Conservation (phyloP, 1,140 invertebrate genomes). For the Euborellia annulipes region DNA sequence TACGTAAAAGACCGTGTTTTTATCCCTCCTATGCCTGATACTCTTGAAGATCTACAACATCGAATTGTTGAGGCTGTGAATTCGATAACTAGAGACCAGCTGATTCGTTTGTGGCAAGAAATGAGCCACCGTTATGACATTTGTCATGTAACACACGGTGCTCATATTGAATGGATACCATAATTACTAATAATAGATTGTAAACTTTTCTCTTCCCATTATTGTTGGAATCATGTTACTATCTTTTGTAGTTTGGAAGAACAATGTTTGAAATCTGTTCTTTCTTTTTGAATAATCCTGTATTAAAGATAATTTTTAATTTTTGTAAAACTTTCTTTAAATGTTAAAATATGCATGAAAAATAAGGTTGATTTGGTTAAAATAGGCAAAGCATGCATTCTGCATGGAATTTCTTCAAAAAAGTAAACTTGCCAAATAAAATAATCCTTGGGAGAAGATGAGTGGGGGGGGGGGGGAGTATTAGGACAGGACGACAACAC, state of each 20-base stretch:
- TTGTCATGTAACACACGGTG: constrained; percentile 1
- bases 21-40: constrained; percentile 2
- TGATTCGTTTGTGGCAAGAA: constrained; percentile 5
- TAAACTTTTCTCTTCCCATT: no score
- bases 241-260: neutral
- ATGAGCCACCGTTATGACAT: neutral
- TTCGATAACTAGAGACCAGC: neutral
- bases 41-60: constrained; percentile 2
- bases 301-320: no score
- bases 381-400: no score
- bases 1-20: constrained; percentile 16
- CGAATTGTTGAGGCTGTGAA: constrained; percentile 3
- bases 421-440: no score
- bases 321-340: no score
- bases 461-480: no score
- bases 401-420: no score
- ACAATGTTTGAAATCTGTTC: constrained; percentile 1
- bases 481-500: no score
- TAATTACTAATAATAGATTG: neutral
- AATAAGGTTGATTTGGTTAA: no score
- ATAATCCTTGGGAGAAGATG: no score
- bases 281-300: neutral
- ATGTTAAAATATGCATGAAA: no score
- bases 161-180: constrained; percentile 2
- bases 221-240: neutral